phyloP scores from a whole-genome alignment of 2,797 vertebrate species.

The Cygnus olor region DNA sequence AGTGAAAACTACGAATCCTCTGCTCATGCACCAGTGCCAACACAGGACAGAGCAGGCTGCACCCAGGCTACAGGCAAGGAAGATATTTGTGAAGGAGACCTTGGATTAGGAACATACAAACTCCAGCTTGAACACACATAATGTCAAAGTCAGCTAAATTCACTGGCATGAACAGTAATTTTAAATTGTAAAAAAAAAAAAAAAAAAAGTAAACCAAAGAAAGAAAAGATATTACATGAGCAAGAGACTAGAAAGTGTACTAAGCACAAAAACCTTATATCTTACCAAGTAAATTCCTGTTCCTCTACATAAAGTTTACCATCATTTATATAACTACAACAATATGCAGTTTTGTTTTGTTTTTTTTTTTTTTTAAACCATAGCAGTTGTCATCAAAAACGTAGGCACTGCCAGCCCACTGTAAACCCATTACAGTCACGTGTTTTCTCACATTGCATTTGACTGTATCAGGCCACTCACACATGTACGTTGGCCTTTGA shows the following conservation, averaged over 20 bases:
- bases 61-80: constrained; percentile 68
- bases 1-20: constrained; percentile 44
- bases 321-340: not conserved
- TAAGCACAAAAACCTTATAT: constrained; percentile 14
- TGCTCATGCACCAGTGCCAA: not conserved
- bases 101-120: constrained; percentile 80
- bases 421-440: not conserved
- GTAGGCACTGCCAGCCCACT: not conserved
- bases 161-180: not conserved
- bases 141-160: constrained; percentile 33
- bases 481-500: not conserved
- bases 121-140: constrained; percentile 63
- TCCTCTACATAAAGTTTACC: not conserved
- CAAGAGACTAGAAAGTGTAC: not conserved
- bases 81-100: constrained; percentile 85
- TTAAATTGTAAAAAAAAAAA: not conserved
- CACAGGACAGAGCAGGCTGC: not conserved
- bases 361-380: not conserved
- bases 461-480: not conserved
- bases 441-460: not conserved
- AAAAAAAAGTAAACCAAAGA: not conserved
- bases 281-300: not conserved
- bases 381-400: not conserved
- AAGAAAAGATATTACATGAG: not conserved
- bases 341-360: not conserved